Evolutionary conservation across 2,113 vertebrate genomes (phyloP), one percentile per base, ranked within the genome.

Genomic region (Lepus europaeus): DNA sequence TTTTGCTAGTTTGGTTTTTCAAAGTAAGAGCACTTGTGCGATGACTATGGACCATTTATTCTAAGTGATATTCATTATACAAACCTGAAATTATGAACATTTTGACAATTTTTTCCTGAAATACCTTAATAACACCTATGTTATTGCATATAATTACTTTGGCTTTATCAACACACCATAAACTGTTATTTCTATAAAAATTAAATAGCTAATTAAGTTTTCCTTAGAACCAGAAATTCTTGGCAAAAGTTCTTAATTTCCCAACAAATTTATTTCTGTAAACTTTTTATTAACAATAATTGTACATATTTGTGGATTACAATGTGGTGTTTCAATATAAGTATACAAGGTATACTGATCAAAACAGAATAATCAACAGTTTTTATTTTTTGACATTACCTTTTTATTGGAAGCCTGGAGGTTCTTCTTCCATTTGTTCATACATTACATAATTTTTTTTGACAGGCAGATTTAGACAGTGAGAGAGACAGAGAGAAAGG

Each of bases 201-300:
- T 27, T 56, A 81, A 56, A 66, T 70, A 39, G 53, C 45, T 59
- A 10, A 53, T n/a, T 79, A 56, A 12, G 7, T 77, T 83, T 95
- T 92, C 49, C 66, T 84, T 31, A 83, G 8, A 79, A 68, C 33
- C 17, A 92, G 22, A 68, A 78, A 92, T 78, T 90, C 49, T 72
- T 72, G 13, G 25, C 36, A 33, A 63, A 79, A 68, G 8, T 90
- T 90, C 66, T 80, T 64, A 88, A 14, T 68, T 80, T 79, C 25
- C 56, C 23, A 4, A 78, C 7, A 23, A 72, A 22, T 14, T 84
- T 9, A 82, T 59, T 64, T 69, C 56, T 45, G 64, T 91, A 39
- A 85, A 14, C 70, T 17, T 83, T 45, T 45, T 45, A 45, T 45
- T 45, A 45, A 45, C 45, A 45, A 7, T 45, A 45, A 45, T 45